Conservation (phyloP, 2,797 vertebrate species). For the Tapera naevia region DNA sequence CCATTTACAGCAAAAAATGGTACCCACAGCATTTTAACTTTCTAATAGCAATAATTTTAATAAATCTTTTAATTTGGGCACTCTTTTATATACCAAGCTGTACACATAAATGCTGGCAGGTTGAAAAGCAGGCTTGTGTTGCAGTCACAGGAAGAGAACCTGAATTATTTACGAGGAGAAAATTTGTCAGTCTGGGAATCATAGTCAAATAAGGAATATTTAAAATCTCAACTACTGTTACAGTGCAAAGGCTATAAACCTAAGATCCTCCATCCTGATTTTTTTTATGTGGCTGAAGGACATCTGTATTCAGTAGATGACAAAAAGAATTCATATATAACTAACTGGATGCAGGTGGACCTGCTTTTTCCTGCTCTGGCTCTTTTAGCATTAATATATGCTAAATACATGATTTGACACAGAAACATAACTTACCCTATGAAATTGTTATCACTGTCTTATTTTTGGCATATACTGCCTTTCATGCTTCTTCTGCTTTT, state of each 20-base stretch:
- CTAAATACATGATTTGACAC: background rate
- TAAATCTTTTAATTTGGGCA: constrained; percentile 12
- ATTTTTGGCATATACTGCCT: background rate
- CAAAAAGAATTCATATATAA: background rate
- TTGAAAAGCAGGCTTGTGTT: constrained; percentile 26
- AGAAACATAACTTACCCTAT: background rate
- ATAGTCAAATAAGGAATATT: constrained; percentile 44
- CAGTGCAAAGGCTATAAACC: background rate
- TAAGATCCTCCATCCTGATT: background rate
- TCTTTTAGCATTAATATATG: background rate
- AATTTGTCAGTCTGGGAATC: constrained; percentile 8
- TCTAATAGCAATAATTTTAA: constrained; percentile 18
- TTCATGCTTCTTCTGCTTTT: background rate
- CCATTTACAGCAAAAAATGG: background rate
- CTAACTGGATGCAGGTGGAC: background rate
- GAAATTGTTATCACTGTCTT: background rate
- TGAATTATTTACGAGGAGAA: constrained; percentile 50
- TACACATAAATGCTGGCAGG: background rate
- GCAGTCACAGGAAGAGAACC: constrained; percentile 13
- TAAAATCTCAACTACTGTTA: background rate
- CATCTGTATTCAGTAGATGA: background rate
- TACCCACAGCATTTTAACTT: background rate
- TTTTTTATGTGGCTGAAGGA: constrained; percentile 42
- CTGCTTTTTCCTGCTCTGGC: background rate
- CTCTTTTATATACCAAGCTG: constrained; percentile 8